Conservation (phyloP, 2,113 vertebrate species). For the Urocitellus parryii region DNA sequence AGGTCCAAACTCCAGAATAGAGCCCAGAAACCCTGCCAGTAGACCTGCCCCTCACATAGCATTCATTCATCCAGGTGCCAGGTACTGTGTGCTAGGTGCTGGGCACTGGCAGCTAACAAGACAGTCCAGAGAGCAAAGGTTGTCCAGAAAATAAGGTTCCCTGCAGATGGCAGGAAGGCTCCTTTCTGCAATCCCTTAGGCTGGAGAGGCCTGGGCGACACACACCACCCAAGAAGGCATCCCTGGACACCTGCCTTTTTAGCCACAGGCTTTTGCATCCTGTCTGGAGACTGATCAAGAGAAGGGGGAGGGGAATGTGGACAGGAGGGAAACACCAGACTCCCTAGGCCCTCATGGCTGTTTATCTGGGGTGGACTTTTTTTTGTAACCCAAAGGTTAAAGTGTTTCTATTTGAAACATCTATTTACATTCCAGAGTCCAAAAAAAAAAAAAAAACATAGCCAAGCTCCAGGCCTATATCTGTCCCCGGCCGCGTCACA, state of each 20-base stretch:
- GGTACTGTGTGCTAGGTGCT: background rate
- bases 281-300: constrained; percentile 53
- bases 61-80: constrained; percentile 65
- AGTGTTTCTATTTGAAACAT: constrained; percentile 85
- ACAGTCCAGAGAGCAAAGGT: background rate
- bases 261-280: constrained; percentile 30
- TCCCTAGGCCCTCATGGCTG: constrained; percentile 57
- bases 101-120: background rate
- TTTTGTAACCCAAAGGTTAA: constrained; percentile 84
- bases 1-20: constrained; percentile 54
- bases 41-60: background rate
- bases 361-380: constrained; percentile 79
- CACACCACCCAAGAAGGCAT: background rate
- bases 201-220: background rate
- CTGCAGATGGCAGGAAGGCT: background rate
- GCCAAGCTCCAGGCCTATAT: constrained; percentile 81
- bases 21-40: background rate
- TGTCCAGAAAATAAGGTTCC: background rate
- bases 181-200: background rate
- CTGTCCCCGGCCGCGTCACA: constrained; percentile 81
- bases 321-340: constrained; percentile 41
- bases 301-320: background rate
- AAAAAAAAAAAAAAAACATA: constrained; percentile 75
- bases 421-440: constrained; percentile 85
- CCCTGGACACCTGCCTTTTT: constrained; percentile 57